Evolutionary conservation across 2,888 invertebrate species (phyloP).

Genomic region (Rotaria macrura): DNA sequence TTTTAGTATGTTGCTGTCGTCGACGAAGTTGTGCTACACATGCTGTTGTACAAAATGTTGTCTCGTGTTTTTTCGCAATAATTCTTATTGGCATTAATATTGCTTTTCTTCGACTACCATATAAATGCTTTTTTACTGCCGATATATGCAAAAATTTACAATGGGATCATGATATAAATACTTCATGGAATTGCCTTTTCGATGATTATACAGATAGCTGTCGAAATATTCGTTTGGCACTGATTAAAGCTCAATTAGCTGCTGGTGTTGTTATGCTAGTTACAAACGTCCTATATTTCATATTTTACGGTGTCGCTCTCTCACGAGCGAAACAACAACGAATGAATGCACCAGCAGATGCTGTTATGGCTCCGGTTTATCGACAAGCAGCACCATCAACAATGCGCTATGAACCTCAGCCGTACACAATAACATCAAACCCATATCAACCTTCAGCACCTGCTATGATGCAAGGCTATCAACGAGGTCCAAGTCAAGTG

Average conservation of each 20-base stretch:
- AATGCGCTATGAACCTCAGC: not conserved
- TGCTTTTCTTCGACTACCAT: not conserved
- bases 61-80: not conserved
- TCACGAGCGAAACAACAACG: not conserved
- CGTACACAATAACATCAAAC: not conserved
- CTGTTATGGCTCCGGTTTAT: not conserved
- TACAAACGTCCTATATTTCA: not conserved
- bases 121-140: not conserved
- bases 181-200: too few relatives aligned
- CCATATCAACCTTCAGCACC: not conserved
- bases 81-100: not conserved
- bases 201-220: not conserved
- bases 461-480: not conserved
- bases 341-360: not conserved
- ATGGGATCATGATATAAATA: not conserved
- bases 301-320: not conserved
- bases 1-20: slow-evolving; percentile 6
- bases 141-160: not conserved
- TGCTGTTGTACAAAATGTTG: not conserved
- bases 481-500: not conserved
- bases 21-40: slow-evolving; percentile 5
- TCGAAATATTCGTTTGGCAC: not conserved
- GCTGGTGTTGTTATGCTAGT: not conserved
- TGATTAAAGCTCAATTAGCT: not conserved
- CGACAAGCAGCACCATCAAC: not conserved